phyloP scores from a whole-genome alignment of 2,888 invertebrate genomes.

The Actias luna region DNA sequence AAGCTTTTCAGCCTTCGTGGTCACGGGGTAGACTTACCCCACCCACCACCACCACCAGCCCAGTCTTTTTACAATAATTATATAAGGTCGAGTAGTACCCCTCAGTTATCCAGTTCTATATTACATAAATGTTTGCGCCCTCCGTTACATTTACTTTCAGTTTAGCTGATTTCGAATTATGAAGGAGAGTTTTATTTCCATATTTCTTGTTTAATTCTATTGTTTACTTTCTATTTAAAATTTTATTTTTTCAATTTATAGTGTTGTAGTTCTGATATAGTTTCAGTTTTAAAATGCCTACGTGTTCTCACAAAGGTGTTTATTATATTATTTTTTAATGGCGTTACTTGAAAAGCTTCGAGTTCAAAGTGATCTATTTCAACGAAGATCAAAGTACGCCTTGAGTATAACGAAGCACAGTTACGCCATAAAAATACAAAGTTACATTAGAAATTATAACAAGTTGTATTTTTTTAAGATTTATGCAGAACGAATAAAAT shows the following conservation, averaged over 20 bases:
- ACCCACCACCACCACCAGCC: no score
- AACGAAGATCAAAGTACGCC: neutral
- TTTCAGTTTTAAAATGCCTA: neutral
- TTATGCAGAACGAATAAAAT: neutral
- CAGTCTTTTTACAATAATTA: neutral
- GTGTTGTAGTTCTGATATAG: no score
- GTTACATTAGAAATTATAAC: neutral
- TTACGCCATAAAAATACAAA: neutral
- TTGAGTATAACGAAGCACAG: neutral
- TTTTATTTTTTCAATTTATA: no score
- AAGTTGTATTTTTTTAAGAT: neutral
- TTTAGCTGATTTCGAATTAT: no score
- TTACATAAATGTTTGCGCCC: neutral
- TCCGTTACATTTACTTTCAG: neutral
- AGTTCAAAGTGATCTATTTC: slow-evolving; percentile 5
- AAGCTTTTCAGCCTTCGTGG: no score
- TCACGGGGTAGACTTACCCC: no score
- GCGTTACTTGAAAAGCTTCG: neutral
- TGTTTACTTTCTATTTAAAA: no score
- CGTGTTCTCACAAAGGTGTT: neutral
- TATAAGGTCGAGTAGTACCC: neutral
- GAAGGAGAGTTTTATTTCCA: no score
- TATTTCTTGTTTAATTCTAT: no score
- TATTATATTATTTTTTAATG: neutral
- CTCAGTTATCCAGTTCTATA: neutral